Base-by-base conservation (phyloP, 2,888 invertebrate genomes). In the Calameuta idolon region DNA sequence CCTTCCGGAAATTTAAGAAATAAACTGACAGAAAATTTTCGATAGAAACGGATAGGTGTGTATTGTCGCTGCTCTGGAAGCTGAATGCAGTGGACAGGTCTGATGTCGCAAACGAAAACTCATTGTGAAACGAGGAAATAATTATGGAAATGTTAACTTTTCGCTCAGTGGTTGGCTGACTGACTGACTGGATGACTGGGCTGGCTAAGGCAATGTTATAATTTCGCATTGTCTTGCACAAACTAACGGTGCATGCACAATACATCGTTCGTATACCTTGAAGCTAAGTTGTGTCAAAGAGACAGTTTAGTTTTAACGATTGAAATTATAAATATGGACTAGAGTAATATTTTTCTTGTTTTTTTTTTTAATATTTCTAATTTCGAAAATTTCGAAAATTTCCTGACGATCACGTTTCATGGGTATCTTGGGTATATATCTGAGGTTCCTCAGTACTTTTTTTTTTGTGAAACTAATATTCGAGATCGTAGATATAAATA, bases 51-150 rank as follows among this genome's bases (percentile, higher is more conserved):
- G 55, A 55, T 23, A 40, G 40, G 5, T 15, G 40, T 40, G 5
- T 40, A 23, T 55, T 9, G 55, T 23, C 55, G 55, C 55, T 55
- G 23, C 55, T 23, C 55, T 55, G 55, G 23, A 55, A 40, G 23
- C 55, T 23, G 9, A 55, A 55, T 23, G 23, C 23, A 55, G 55
- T 55, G 55, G 55, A 23, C 55, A 55, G 55, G 55, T 33, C 37
- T 31, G 76, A 40, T 80, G 79, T 83, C 77, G 83, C 78, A 77
- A 34, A 81, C 79, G 79, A 37, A 80, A 80, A 79, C 68, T 77
- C 34, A 80, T 88, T 88, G 83, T 85, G 84, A 88, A 89, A 88
- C 80, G 78, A 85, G 88, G 89, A 89, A 88, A 87, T 85, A 84
- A 89, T 88, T 89, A 89, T 85, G 82, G 81, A 85, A 85, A 85